Evolutionary conservation across 2,888 invertebrate species (phyloP), one percentile per base, ranked within the genome.

Genomic region (Drosophila mimica): DNA sequence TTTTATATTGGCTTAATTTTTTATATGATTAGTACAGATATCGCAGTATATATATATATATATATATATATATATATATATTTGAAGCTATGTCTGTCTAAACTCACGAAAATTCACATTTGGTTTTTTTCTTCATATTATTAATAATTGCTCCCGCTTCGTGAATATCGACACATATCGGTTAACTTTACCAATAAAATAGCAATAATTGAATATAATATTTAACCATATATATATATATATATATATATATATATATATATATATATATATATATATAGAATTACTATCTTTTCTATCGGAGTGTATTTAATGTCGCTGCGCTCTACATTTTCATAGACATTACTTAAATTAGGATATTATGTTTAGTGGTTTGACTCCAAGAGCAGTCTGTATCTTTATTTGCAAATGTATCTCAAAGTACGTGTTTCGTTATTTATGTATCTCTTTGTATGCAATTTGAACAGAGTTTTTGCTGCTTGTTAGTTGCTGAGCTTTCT

Each of bases 321-420:
- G 4, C 4, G 38, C n/a, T 33, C 13, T 3, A 8, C 25, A 25
- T 15, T 20, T 2, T 1, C 15, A 25, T 17, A n/a, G 81, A 65
- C 65, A 59, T 70, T 63, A 71, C 74, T 74, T 70, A 71, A 69
- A 80, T 77, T 79, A 69, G 62, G 59, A 62, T 49, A 38, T 38
- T 28, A n/a, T 38, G 56, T 38, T n/a, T 8, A 30, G n/a, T 56
- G n/a, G n/a, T 13, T n/a, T n/a, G n/a, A n/a, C 28, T 56, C 7
- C 13, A 3, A 13, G n/a, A 31, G 20, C 34, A 20, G 54, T 67
- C 40, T 70, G 59, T 67, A 54, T 46, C 43, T 43, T 34, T 31
- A 40, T 40, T 46, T 48, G 4, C 20, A n/a, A 25, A 38, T 46
- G 48, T 60, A 43, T 59, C 67, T 67, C 11, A 13, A 17, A 13